Base-by-base conservation (phyloP, 37 sponge, comb jelly and placozoan species). In the Diacarnus erythraeanus region DNA sequence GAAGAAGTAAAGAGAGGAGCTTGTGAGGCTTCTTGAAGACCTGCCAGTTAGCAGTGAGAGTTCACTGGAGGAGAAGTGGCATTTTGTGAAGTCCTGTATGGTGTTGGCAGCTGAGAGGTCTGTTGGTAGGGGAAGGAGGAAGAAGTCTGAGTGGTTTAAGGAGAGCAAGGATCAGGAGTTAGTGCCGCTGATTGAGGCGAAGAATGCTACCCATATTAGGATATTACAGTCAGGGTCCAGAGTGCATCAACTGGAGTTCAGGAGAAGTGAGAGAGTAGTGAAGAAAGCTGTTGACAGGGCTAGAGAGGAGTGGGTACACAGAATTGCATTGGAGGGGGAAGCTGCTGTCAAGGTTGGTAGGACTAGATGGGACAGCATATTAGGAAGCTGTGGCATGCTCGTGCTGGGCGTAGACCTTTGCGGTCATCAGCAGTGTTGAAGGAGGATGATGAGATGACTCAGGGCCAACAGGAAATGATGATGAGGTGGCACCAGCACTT, bases 91-190 rank as follows among this genome's bases (percentile, higher is more conserved):
- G 33, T 22, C 34, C 5, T 59, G 76, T 30, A 37, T 83, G 0
- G 57, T 75, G 22, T 26, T 18, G 42, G 57, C 76, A 26, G 84
- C 85, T 23, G 85, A 77, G 41, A 40, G 31, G 20, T 34, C 34
- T 17, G 33, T 82, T 15, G 74, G 83, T n/a, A 42, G 68, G 21
- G 69, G 20, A 41, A 61, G 43, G 39, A 56, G 64, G 76, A 78
- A 78, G 27, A 80, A 86, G 38, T 80, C 87, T 6, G 80, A 86
- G 26, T 84, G 85, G 85, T 84, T 84, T n/a, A 3, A 27, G 22
- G 80, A 73, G 30, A 80, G 51, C 29, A 38, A 12, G 3, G 79
- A 78, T 15, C 59, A 17, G 22, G n/a, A n/a, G n/a, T 23, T 85
- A 15, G 26, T 42, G 27, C 86, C 86, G 21, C 31, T 85, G 40